These are phyloP conservation scores for Rhagonycha lutea DNA, from an alignment of 2,888 invertebrate genomes.

Conservation along the genomic window DNA sequence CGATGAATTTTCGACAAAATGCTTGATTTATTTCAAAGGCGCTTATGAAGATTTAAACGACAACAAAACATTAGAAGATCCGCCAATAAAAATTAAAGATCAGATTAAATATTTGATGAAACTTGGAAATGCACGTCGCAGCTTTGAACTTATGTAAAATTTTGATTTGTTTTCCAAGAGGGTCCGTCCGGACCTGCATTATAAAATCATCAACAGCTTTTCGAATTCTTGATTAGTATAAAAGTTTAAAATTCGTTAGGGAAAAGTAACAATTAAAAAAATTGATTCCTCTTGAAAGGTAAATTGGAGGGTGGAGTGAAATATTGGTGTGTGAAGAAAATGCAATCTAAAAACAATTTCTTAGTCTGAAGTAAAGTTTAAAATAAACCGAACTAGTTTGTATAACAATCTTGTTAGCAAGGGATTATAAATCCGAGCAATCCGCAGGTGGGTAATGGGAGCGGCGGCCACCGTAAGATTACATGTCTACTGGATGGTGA, in stretches of 20 bases:
- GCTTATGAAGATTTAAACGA: neutral
- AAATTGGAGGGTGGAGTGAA: neutral
- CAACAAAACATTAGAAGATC: neutral
- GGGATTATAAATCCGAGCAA: conserved; percentile 46
- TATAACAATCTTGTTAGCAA: conserved; percentile 43
- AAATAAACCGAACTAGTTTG: conserved; percentile 37
- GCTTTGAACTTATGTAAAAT: neutral
- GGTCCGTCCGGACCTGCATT: neutral
- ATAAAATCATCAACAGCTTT: neutral
- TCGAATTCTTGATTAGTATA: neutral
- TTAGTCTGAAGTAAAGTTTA: conserved; percentile 34
- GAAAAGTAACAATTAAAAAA: neutral
- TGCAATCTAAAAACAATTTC: conserved; percentile 29
- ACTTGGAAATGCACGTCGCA: neutral
- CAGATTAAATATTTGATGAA: neutral
- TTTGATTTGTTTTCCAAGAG: too few relatives aligned
- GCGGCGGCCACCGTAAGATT: conserved; percentile 51
- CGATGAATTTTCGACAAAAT: conserved; percentile 30
- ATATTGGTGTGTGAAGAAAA: conserved; percentile 21
- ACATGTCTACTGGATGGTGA: conserved; percentile 53
- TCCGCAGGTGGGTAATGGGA: conserved; percentile 49
- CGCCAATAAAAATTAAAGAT: neutral
- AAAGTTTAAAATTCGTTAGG: neutral
- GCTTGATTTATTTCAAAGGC: conserved; percentile 28
- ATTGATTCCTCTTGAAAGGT: neutral